Evolutionary conservation across 2,797 vertebrate genomes (phyloP), one percentile per base, ranked within the genome.

Genomic region (Sandelia bainsii): DNA sequence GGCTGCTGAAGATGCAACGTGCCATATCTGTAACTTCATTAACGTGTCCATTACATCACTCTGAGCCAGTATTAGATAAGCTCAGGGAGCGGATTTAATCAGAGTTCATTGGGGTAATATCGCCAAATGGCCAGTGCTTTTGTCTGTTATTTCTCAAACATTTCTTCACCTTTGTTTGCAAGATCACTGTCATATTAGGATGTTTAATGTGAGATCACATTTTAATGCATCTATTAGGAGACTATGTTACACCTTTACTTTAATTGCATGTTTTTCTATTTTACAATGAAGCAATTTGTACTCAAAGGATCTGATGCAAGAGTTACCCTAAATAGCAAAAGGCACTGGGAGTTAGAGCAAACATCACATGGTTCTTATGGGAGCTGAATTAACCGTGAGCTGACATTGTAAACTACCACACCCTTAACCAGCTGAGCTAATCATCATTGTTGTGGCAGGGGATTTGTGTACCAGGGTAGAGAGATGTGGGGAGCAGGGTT

Each of bases 11-110:
- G 84, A 89, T 72, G 81, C 78, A 74, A 77, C 66, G 22, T 83
- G 79, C 69, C 76, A 77, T 40, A 79, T 88, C 80, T 80, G 64
- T 91, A 91, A 92, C 87, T 84, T 89, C 81, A 88, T 92, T 92
- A 91, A 89, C 44, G 69, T 80, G 87, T 70, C 83, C 89, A 92
- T 92, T 90, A 92, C 90, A 91, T 90, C 89, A 89, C 82, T 90
- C 56, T 8, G 69, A 82, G 80, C 75, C 68, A 72, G 78, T 42
- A 89, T 89, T 89, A 88, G 84, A 90, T 88, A 75, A 82, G 75
- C 58, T 62, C 58, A 37, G 68, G 65, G 64, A 86, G 62, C 20
- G 8, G 80, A 90, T 89, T 79, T 84, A 87, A 91, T 88, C 84
- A 86, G 57, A 74, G 65, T 81, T 87, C 81, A 88, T 81, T 77